phyloP scores from a whole-genome alignment of 1,140 invertebrate genomes.

The Theocolax elegans region DNA sequence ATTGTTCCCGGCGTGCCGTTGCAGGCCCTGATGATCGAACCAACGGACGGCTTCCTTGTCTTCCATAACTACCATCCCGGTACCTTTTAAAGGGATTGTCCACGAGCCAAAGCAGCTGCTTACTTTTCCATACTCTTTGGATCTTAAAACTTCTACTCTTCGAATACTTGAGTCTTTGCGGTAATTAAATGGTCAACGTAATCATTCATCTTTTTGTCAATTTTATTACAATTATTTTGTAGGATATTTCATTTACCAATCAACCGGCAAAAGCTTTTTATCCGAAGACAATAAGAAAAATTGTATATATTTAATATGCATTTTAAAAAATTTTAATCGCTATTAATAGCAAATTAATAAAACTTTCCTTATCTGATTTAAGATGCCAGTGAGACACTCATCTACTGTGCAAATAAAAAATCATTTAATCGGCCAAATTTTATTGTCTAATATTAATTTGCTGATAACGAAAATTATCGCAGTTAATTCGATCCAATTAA shows the following conservation, averaged over 20 bases:
- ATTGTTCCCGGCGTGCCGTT: slow-evolving; percentile 43
- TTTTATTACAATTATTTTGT: not conserved
- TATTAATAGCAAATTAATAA: too few relatives aligned
- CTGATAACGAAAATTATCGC: slow-evolving; percentile 64
- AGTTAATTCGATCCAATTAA: slow-evolving; percentile 65
- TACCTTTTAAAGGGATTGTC: slow-evolving; percentile 38
- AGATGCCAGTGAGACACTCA: too few relatives aligned
- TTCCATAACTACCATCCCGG: slow-evolving; percentile 5
- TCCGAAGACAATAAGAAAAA: too few relatives aligned
- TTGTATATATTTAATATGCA: too few relatives aligned
- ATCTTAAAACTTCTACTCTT: too few relatives aligned
- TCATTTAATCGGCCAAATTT: not conserved
- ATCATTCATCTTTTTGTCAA: slow-evolving; percentile 11
- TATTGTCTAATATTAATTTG: slow-evolving; percentile 65
- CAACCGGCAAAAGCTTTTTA: too few relatives aligned
- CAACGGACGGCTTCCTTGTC: not conserved
- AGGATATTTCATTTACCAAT: not conserved
- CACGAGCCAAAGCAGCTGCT: slow-evolving; percentile 26
- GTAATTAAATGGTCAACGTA: slow-evolving; percentile 38
- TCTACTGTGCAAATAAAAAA: too few relatives aligned
- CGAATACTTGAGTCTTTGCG: not conserved
- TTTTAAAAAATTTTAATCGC: too few relatives aligned
- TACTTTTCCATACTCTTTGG: slow-evolving; percentile 37
- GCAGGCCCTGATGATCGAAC: slow-evolving; percentile 17
- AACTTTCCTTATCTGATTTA: too few relatives aligned